Evolutionary conservation across 2,888 invertebrate genomes (phyloP).

Genomic region (Parnassius mnemosyne): DNA sequence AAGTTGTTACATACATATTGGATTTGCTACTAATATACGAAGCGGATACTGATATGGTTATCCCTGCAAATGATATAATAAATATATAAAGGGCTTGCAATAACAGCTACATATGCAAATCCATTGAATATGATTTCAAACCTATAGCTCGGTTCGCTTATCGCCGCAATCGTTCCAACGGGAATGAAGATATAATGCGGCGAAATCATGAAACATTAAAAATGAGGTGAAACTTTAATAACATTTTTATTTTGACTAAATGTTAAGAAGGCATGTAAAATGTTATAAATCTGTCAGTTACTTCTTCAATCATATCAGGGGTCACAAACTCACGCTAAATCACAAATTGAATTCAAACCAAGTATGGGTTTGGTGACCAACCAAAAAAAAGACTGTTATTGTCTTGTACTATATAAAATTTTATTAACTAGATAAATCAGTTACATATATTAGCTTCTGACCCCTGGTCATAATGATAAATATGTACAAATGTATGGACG

Average conservation of each 20-base stretch:
- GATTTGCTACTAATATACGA: slow-evolving; percentile 35
- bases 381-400: too few species aligned
- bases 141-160: slow-evolving; percentile 78
- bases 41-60: slow-evolving; percentile 29
- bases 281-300: background rate
- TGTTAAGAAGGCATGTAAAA: background rate
- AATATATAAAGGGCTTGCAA: slow-evolving; percentile 41
- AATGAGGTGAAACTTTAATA: slow-evolving; percentile 59
- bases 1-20: slow-evolving; percentile 23
- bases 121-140: slow-evolving; percentile 74
- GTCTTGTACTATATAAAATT: too few species aligned
- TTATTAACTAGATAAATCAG: too few species aligned
- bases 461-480: slow-evolving; percentile 1
- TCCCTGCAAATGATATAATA: slow-evolving; percentile 28
- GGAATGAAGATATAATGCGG: slow-evolving; percentile 63
- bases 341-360: too few species aligned
- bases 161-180: slow-evolving; percentile 59
- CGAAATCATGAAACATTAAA: slow-evolving; percentile 76
- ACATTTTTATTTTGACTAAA: slow-evolving; percentile 5
- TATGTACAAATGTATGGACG: background rate
- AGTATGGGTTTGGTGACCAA: too few species aligned
- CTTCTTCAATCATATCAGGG: background rate
- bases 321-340: background rate
- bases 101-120: slow-evolving; percentile 66
- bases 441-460: slow-evolving; percentile 3